These are phyloP conservation scores for Perizoma flavofasciatum DNA, from an alignment of 2,888 invertebrate species.

Conservation along the genomic window DNA sequence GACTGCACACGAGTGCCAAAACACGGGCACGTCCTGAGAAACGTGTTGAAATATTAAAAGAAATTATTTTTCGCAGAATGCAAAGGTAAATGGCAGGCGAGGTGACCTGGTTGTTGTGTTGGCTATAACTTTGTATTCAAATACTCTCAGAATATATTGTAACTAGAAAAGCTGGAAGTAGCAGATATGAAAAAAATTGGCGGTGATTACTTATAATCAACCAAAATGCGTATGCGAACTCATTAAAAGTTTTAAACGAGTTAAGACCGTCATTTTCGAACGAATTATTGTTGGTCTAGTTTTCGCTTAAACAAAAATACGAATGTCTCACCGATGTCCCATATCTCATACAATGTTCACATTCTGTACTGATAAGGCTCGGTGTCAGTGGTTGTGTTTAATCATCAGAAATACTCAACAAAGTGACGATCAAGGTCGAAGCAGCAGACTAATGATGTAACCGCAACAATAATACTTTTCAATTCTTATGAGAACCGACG, in stretches of 20 bases:
- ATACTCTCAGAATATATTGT: not conserved
- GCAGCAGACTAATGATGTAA: conserved; percentile 61
- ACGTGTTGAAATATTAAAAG: conserved; percentile 47
- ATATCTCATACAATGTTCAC: conserved; percentile 25
- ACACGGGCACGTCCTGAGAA: conserved; percentile 45
- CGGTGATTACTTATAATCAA: too few species aligned
- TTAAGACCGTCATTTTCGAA: too few species aligned
- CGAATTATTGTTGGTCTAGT: not conserved
- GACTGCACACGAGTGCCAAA: conserved; percentile 48
- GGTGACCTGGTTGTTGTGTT: conserved; percentile 26
- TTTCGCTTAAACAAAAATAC: conserved; percentile 6
- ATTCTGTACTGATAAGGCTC: conserved; percentile 20
- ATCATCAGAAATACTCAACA: conserved; percentile 59
- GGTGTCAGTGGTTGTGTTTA: conserved; percentile 42
- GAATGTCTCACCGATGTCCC: not conserved
- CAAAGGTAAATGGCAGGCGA: conserved; percentile 58
- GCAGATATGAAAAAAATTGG: too few species aligned
- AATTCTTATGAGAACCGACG: conserved; percentile 50
- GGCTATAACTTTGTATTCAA: not conserved
- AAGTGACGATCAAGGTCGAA: conserved; percentile 64
- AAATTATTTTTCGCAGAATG: conserved; percentile 53
- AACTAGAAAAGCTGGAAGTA: too few species aligned
- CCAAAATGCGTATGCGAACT: too few species aligned
- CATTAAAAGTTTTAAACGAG: too few species aligned
- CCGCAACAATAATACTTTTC: conserved; percentile 58